Percentiles rank a stretch among this genome's conserved stretches.
Conservation (phyloP, 2,113 vertebrate genomes). For the Plectropomus leopardus region DNA sequence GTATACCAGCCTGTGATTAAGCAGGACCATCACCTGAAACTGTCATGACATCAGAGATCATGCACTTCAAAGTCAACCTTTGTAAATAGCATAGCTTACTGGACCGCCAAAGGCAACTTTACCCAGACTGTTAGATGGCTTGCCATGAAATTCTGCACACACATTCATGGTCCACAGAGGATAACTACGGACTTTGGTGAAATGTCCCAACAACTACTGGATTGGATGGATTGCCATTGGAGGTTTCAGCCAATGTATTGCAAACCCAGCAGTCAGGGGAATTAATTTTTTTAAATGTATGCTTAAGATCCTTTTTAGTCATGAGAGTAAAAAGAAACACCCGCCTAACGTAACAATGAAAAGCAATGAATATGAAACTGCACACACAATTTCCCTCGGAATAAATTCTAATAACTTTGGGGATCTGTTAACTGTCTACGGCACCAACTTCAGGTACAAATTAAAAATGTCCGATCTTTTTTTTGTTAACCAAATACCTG, state of each 20-base stretch:
- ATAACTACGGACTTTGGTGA: too few species aligned
- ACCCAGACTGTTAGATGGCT: too few species aligned
- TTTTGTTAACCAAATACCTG: background rate
- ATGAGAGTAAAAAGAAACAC: too few species aligned
- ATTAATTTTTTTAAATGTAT: too few species aligned
- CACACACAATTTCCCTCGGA: background rate
- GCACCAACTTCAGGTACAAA: too few species aligned
- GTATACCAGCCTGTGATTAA: conserved; percentile 33
- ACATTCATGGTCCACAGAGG: background rate
- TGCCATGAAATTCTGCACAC: background rate
- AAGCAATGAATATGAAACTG: too few species aligned
- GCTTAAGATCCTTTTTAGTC: too few species aligned
- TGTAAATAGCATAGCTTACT: background rate
- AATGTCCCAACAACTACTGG: too few species aligned
- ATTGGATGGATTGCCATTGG: too few species aligned
- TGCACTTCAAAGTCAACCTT: conserved; percentile 21
- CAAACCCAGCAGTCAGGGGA: too few species aligned
- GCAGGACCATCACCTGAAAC: conserved; percentile 17
- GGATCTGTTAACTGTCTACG: background rate
- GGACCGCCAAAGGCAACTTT: background rate
- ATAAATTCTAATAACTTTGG: background rate
- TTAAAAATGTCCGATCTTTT: background rate
- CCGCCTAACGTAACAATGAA: too few species aligned
- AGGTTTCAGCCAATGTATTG: too few species aligned
- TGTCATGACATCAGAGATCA: conserved; percentile 49